These are phyloP conservation scores for Mesoclemmys tuberculata DNA, from an alignment of 2,113 vertebrate genomes.

Conservation along the genomic window DNA sequence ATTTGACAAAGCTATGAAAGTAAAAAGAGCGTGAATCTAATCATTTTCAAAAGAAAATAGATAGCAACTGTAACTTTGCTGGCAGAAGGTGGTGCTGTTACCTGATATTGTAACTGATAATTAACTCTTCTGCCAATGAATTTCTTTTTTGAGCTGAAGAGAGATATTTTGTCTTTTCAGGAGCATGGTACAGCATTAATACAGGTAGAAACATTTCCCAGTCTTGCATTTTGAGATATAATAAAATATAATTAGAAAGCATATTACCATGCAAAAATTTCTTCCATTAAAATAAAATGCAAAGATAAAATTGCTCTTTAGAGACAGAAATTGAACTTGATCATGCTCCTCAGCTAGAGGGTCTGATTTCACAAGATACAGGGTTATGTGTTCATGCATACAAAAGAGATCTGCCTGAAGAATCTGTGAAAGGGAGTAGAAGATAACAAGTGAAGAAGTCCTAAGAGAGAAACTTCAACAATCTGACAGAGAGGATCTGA, in stretches of 20 bases:
- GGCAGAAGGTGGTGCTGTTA: constrained; percentile 77
- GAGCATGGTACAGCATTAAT: neutral
- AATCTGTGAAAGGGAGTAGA: neutral
- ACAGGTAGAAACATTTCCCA: neutral
- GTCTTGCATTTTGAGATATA: neutral
- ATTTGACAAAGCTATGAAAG: neutral
- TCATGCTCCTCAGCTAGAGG: rapidly evolving
- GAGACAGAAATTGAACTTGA: neutral
- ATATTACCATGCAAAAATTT: neutral
- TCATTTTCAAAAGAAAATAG: constrained; percentile 3
- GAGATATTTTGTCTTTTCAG: neutral
- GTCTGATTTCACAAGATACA: neutral
- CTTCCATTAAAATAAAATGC: neutral
- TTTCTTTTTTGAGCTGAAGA: neutral
- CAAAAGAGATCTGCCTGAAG: neutral
- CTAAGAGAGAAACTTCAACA: neutral
- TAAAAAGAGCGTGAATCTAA: neutral
- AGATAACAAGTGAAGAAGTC: neutral
- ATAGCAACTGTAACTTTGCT: constrained; percentile 22
- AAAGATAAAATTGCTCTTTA: neutral
- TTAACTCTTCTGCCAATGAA: neutral
- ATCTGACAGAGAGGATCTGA: neutral
- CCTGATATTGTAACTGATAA: constrained; percentile 65
- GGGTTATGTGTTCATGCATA: neutral
- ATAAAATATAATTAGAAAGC: neutral